Base-by-base conservation (phyloP, 2,797 vertebrate species). In the Crenuchus spilurus region DNA sequence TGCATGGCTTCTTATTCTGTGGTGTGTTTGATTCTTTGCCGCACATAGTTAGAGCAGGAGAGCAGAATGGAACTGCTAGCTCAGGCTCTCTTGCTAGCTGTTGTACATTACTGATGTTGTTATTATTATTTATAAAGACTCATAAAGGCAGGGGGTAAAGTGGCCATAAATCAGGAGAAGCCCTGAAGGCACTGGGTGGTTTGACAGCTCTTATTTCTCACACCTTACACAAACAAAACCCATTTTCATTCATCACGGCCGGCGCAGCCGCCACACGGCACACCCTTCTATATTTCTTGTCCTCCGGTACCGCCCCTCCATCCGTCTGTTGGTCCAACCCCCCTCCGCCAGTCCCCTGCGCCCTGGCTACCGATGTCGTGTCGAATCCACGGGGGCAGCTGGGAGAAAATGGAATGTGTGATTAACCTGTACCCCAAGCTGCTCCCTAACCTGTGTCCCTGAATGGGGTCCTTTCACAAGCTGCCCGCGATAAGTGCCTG, bases 41-140 rank as follows among this genome's bases (percentile, higher is more conserved):
- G 13, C 58, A 22, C 33, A 6, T 55, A 20, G 44, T 48, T 49
- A 20, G 57, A 63, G 28, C 35, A 41, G 7, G 0, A 2, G 37
- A 69, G 44, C 54, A 69, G 18, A 54, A 73, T 37, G 18, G 55
- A 58, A 41, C 49, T n/a, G 54, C 51, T 41, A 75, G 42, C 75
- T 64, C 30, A 39, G 55, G 54, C 55, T 62, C 35, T 20, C 49
- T 79, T 65, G 77, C 65, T 37, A 72, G 55, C 49, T 58, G 72
- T 51, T 52, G 65, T 68, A 81, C 79, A 77, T 81, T 80, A 81
- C 82, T 74, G 44, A 79, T 76, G 81, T 72, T 83, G 78, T 79
- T 82, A 80, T 84, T 82, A 86, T 84, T 82, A 86, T 86, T 84
- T 83, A 83, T 83, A 83, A 81, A 72, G 81, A 83, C 70, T 84